A percentile compares a stretch with the other conserved stretches of the same genome.
Evolutionary conservation across 2,888 invertebrate genomes (phyloP).

Genomic region (Rhagonycha lutea): DNA sequence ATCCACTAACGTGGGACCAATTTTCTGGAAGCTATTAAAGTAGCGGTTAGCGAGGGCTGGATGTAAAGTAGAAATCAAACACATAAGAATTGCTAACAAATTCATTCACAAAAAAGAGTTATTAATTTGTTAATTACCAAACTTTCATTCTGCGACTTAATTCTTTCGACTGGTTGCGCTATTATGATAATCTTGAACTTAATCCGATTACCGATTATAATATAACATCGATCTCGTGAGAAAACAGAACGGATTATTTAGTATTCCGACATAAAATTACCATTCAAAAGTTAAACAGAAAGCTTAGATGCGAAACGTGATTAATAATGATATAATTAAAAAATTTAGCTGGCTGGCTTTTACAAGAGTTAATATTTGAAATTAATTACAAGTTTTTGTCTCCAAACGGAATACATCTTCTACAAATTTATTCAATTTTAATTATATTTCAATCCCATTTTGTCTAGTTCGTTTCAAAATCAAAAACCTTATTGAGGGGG

Average conservation of each 20-base stretch:
- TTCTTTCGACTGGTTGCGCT: neutral
- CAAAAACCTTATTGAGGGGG: neutral
- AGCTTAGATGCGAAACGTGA: neutral
- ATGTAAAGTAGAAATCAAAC: too few relatives aligned
- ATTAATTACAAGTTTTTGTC: neutral
- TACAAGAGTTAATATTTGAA: neutral
- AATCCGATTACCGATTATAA: neutral
- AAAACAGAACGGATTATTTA: neutral
- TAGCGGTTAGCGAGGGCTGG: too few relatives aligned
- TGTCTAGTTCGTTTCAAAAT: neutral
- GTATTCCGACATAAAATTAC: neutral
- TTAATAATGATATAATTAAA: neutral
- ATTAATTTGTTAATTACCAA: too few relatives aligned
- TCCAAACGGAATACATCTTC: neutral
- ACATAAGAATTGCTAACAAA: too few relatives aligned
- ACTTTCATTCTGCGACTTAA: too few relatives aligned
- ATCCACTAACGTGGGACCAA: too few relatives aligned
- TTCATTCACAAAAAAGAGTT: too few relatives aligned
- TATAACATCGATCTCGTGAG: neutral
- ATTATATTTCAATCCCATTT: neutral
- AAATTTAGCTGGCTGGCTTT: neutral
- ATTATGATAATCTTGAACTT: neutral
- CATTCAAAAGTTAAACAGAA: neutral
- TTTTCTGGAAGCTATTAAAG: too few relatives aligned
- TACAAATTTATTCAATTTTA: neutral